Evolutionary conservation across 2,113 vertebrate genomes (phyloP).

Genomic region (Danio rerio): GRCz12tu NC_133192.1:39140501-39141000

Average conservation of each 20-base stretch:
- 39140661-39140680: not conserved
- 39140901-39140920: no score
- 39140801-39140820: not conserved
- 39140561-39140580: not conserved
- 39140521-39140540: conserved; percentile 88
- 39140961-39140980: no score
- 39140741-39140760: not conserved
- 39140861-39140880: no score
- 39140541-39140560: conserved; percentile 69
- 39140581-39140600: not conserved
- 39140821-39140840: no score
- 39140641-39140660: not conserved
- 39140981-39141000: no score
- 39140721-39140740: not conserved
- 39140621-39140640: not conserved
- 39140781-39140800: not conserved
- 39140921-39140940: no score
- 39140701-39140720: not conserved
- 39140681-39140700: not conserved
- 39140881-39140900: no score
- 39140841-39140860: no score
- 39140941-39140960: no score
- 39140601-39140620: not conserved
- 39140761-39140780: not conserved
- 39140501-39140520: conserved; percentile 88